Evolutionary conservation across 2,797 vertebrate genomes (phyloP).

Genomic region (Melanotaenia parkinsoni): DNA sequence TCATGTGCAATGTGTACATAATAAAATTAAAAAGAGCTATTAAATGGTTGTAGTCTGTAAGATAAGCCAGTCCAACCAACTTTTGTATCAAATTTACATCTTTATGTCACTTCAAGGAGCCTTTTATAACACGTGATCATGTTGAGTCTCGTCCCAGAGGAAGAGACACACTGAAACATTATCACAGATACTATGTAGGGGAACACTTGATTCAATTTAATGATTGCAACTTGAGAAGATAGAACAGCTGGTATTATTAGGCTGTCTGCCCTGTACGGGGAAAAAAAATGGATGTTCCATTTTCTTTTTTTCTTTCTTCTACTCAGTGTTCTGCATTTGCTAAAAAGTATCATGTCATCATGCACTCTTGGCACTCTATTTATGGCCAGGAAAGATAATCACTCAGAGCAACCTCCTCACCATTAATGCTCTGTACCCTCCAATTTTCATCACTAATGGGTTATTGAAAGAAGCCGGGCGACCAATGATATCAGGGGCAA

Average conservation of each 20-base stretch:
- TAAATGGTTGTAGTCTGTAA: no score
- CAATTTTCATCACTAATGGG: constrained; percentile 56
- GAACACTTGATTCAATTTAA: constrained; percentile 32
- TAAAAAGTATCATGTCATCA: constrained; percentile 42
- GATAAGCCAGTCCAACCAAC: background rate
- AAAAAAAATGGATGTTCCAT: constrained; percentile 28
- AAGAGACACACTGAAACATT: constrained; percentile 5
- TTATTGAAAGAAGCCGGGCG: constrained; percentile 37
- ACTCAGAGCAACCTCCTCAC: constrained; percentile 5
- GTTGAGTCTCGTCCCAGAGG: background rate
- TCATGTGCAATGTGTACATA: no score
- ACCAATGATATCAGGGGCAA: constrained; percentile 37
- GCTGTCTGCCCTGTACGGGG: background rate
- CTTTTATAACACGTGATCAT: background rate
- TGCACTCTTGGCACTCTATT: constrained; percentile 50
- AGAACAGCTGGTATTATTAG: constrained; percentile 31
- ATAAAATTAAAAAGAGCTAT: no score
- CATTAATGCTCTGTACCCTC: constrained; percentile 3
- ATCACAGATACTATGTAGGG: constrained; percentile 4
- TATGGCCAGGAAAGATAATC: constrained; percentile 39
- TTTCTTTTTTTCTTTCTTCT: constrained; percentile 21
- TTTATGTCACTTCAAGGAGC: background rate
- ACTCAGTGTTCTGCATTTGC: constrained; percentile 30
- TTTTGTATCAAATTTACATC: background rate
- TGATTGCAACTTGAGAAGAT: constrained; percentile 28